phyloP scores from a whole-genome alignment of 2,113 vertebrate species.

The Odobenus rosmarus region DNA sequence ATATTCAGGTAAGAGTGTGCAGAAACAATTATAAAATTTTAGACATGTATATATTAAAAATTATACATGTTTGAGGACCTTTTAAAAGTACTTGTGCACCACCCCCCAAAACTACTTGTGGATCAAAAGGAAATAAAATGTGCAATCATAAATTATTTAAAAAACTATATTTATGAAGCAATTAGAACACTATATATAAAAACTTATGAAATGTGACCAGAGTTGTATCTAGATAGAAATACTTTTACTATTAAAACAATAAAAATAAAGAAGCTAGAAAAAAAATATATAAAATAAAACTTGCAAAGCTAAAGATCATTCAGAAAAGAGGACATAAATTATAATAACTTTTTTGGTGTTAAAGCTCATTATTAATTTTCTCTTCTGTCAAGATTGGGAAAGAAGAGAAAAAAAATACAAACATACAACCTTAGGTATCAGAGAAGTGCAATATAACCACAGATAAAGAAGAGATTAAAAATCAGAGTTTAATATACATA shows the following conservation, averaged over 20 bases:
- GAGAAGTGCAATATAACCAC: background rate
- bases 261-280: background rate
- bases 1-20: background rate
- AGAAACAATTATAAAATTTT: background rate
- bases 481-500: background rate
- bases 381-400: background rate
- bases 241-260: background rate
- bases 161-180: conserved; percentile 37
- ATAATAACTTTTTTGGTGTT: background rate
- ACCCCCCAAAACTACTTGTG: background rate
- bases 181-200: conserved; percentile 1
- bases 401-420: background rate
- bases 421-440: background rate
- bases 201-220: background rate
- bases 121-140: conserved; percentile 33
- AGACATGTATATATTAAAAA: background rate
- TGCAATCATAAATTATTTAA: conserved; percentile 8
- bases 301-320: background rate
- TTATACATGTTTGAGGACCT: background rate
- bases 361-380: background rate
- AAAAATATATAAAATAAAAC: background rate
- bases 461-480: background rate
- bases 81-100: background rate
- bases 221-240: background rate
- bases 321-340: conserved; percentile 10